Percentiles rank a stretch among this genome's conserved stretches.
These are phyloP conservation scores for Crocidura indochinensis DNA, from an alignment of 2,797 vertebrate species.

Conservation along the genomic window DNA sequence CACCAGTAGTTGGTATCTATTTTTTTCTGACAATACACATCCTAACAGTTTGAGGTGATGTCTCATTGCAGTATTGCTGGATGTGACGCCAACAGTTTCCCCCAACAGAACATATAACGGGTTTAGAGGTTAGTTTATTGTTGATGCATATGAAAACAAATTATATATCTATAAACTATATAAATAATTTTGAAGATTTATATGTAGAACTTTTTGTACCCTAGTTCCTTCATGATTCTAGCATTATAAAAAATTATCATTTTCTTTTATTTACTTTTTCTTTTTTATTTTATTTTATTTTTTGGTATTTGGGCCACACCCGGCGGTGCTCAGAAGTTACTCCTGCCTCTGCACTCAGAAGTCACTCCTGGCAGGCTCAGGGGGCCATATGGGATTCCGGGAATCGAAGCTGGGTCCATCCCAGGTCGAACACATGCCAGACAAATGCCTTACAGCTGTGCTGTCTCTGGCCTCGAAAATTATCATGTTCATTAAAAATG, in stretches of 20 bases:
- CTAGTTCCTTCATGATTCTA: background rate
- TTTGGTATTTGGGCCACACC: too few species aligned
- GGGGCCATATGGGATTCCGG: too few species aligned
- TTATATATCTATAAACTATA: background rate
- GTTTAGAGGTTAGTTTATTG: conserved; percentile 32
- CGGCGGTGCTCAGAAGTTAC: too few species aligned
- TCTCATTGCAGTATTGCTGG: background rate
- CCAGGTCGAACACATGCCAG: too few species aligned
- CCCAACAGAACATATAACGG: background rate
- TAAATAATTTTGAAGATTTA: conserved; percentile 50
- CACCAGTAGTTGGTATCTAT: background rate
- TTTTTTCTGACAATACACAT: background rate
- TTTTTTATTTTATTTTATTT: too few species aligned
- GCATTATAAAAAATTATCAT: background rate
- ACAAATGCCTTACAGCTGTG: too few species aligned
- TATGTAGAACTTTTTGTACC: background rate
- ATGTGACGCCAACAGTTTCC: background rate
- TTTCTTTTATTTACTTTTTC: too few species aligned
- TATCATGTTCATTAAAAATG: background rate
- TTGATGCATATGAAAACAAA: conserved; percentile 28
- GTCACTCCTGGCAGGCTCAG: too few species aligned
- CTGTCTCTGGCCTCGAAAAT: too few species aligned
- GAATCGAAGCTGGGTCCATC: too few species aligned
- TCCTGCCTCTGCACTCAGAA: too few species aligned
- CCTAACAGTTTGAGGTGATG: background rate